These are phyloP conservation scores for Anolis sagrei DNA, from an alignment of 2,113 vertebrate genomes.

Conservation along the genomic window DNA sequence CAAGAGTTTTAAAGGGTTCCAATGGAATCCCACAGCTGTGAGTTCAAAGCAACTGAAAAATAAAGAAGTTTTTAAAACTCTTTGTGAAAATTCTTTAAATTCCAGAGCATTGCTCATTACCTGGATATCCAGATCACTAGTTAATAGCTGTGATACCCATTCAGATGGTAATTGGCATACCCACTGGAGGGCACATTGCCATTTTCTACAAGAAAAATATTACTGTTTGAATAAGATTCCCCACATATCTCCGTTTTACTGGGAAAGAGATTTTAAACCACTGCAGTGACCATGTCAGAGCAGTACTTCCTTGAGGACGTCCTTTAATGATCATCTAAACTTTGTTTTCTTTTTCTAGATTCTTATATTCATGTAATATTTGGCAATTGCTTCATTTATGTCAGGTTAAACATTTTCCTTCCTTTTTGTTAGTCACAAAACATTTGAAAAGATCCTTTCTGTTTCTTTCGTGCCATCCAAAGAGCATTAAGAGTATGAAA, in stretches of 20 bases:
- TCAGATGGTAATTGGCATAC: background rate
- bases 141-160: background rate
- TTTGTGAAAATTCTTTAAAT: background rate
- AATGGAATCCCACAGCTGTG: background rate
- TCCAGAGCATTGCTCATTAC: background rate
- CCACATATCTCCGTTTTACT: background rate
- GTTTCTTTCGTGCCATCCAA: background rate
- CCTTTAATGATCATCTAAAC: background rate
- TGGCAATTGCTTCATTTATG: background rate
- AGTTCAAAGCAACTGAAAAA: background rate
- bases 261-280: background rate
- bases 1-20: background rate
- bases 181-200: background rate
- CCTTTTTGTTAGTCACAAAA: background rate
- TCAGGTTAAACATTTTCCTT: background rate
- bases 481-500: conserved; percentile 11
- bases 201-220: background rate
- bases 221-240: background rate
- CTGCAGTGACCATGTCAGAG: background rate
- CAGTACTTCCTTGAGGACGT: background rate
- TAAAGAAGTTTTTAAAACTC: background rate
- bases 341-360: conserved; percentile 11
- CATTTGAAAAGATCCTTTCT: background rate
- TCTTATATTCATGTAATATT: background rate
- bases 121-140: background rate